A percentile compares a stretch with the other conserved stretches of the same genome.
These are phyloP conservation scores for Lithophane leautieri DNA, from an alignment of 2,888 invertebrate species.

Conservation along the genomic window DNA sequence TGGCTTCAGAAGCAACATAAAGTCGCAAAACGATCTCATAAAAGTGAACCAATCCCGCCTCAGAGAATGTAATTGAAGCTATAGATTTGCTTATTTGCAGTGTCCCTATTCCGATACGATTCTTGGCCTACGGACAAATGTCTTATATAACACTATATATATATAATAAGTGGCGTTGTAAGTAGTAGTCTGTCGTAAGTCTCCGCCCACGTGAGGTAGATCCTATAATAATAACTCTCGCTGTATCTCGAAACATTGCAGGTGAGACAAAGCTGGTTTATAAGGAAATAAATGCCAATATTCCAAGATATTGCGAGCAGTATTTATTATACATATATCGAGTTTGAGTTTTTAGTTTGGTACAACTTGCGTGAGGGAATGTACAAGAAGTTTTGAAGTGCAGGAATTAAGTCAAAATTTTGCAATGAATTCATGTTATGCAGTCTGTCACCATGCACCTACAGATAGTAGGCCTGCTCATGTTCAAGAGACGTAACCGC, in stretches of 20 bases:
- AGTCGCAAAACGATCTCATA: slow-evolving; percentile 26
- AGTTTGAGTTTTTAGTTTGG: too few species aligned
- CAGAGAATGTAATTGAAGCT: slow-evolving; percentile 28
- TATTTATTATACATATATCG: slow-evolving; percentile 5
- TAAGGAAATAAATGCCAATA: slow-evolving; percentile 35
- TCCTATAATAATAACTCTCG: slow-evolving; percentile 53
- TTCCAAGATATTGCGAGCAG: slow-evolving; percentile 39
- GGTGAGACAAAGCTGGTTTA: slow-evolving; percentile 53
- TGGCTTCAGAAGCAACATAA: slow-evolving; percentile 29
- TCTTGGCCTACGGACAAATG: slow-evolving; percentile 43
- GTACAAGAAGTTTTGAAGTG: not conserved
- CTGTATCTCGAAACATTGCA: slow-evolving; percentile 55
- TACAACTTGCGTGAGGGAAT: not conserved
- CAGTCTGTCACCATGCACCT: not conserved
- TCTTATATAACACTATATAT: slow-evolving; percentile 18
- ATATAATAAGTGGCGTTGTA: slow-evolving; percentile 23
- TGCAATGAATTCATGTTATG: not conserved
- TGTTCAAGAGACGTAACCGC: not conserved
- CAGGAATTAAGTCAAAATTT: not conserved
- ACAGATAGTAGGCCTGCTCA: not conserved
- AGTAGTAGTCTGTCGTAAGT: slow-evolving; percentile 61
- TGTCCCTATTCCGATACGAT: slow-evolving; percentile 30
- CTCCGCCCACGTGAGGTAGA: slow-evolving; percentile 58
- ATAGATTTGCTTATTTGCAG: slow-evolving; percentile 7
- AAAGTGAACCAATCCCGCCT: slow-evolving; percentile 20